Evolutionary conservation across 2,797 vertebrate species (phyloP).

Genomic region (Mormyrops boulengeri): DNA sequence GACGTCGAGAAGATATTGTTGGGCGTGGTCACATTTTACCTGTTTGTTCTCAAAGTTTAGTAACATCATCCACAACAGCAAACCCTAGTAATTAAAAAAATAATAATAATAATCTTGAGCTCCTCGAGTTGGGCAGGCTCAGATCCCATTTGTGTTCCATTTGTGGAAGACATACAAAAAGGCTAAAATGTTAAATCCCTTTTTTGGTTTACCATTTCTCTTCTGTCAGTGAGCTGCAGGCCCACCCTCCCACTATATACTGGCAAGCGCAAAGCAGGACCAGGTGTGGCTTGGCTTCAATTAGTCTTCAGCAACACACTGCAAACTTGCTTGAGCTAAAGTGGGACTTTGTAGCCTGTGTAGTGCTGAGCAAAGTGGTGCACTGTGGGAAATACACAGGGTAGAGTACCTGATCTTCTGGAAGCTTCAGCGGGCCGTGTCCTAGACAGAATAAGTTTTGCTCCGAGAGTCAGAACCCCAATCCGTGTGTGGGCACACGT

Average conservation of each 20-base stretch:
- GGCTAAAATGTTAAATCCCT: not conserved
- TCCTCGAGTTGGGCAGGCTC: not conserved
- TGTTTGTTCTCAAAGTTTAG: not conserved
- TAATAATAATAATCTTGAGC: not conserved
- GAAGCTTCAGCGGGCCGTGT: slow-evolving; percentile 6
- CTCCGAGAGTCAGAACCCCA: not conserved
- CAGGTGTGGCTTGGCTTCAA: not conserved
- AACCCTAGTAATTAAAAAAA: not conserved
- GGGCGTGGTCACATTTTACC: not conserved
- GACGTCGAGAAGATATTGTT: not conserved
- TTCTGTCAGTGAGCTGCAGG: not conserved
- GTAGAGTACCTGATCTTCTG: slow-evolving; percentile 9
- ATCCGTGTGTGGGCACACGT: not conserved
- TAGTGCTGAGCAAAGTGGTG: not conserved
- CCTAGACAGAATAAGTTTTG: not conserved
- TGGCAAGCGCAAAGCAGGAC: not conserved
- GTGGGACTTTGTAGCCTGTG: not conserved
- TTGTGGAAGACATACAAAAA: slow-evolving; percentile 16
- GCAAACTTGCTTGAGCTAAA: not conserved
- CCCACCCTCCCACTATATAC: not conserved
- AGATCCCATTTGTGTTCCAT: not conserved
- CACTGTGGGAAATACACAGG: not conserved
- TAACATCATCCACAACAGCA: not conserved
- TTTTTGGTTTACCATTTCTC: not conserved
- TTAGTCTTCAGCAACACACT: not conserved